phyloP scores from a whole-genome alignment of 2,888 invertebrate species.

The Gastrophysa polygoni region DNA sequence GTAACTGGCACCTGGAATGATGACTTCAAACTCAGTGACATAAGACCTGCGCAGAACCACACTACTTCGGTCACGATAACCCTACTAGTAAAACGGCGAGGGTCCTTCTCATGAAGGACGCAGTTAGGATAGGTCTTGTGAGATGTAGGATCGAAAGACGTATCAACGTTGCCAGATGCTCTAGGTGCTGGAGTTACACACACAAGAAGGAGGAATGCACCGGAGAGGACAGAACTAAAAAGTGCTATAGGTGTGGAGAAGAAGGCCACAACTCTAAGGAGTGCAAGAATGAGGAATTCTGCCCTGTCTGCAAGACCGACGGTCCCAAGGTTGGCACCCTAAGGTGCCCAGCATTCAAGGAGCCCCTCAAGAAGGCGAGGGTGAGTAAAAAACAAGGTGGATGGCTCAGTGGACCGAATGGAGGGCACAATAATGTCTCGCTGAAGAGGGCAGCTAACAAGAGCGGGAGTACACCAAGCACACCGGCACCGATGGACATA shows the following conservation, averaged over 20 bases:
- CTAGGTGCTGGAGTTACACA: neutral
- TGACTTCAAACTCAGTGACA: too few species aligned
- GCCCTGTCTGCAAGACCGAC: neutral
- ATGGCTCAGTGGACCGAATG: neutral
- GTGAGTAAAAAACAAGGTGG: neutral
- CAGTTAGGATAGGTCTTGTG: too few species aligned
- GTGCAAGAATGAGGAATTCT: constrained; percentile 4
- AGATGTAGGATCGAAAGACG: neutral
- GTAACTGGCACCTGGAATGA: too few species aligned
- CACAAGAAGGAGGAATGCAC: neutral
- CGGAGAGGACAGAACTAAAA: too few species aligned
- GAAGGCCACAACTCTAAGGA: constrained; percentile 4
- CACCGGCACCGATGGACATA: neutral
- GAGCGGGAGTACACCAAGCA: neutral
- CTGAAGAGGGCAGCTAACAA: neutral
- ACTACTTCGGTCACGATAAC: neutral
- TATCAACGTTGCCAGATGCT: neutral
- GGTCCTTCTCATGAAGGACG: too few species aligned
- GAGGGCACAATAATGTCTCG: too few species aligned
- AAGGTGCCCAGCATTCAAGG: constrained; percentile 6
- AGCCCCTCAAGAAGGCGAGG: neutral
- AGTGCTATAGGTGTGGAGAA: constrained; percentile 13
- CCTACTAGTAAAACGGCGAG: neutral
- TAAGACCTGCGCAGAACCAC: neutral
- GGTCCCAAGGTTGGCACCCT: constrained; percentile 3